These are phyloP conservation scores for Nymphalis polychloros DNA, from an alignment of 2,888 invertebrate species.

Conservation along the genomic window DNA sequence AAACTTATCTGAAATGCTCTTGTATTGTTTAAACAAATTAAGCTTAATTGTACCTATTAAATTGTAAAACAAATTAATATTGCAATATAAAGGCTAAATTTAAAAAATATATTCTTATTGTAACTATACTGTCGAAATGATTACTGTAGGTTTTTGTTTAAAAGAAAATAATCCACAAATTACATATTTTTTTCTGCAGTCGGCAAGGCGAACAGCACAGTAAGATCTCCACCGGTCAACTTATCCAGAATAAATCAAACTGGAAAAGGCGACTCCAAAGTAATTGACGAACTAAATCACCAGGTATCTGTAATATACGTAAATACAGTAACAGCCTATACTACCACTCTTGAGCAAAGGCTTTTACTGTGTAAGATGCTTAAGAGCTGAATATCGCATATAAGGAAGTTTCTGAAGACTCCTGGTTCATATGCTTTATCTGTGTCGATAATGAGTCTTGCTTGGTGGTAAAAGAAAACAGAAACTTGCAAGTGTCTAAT, in stretches of 20 bases:
- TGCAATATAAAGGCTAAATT: neutral
- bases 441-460: too few species aligned
- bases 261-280: slow-evolving; percentile 73
- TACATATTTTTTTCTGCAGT: slow-evolving; percentile 53
- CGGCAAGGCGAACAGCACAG: slow-evolving; percentile 65
- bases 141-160: neutral
- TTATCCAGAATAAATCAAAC: slow-evolving; percentile 71
- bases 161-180: neutral
- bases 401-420: too few species aligned
- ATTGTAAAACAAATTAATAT: neutral
- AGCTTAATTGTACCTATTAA: neutral
- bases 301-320: slow-evolving; percentile 54
- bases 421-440: too few species aligned
- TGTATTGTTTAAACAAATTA: neutral
- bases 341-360: too few species aligned
- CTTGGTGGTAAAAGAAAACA: too few species aligned
- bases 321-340: neutral
- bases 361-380: too few species aligned
- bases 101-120: neutral
- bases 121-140: too few species aligned
- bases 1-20: neutral
- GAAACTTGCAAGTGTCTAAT: too few species aligned
- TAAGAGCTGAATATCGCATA: too few species aligned
- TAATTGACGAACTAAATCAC: slow-evolving; percentile 71
- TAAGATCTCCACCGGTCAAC: slow-evolving; percentile 70